A percentile compares a stretch with the other conserved stretches of the same genome.
These are phyloP conservation scores for Meandrina meandrites DNA, from an alignment of 92 coral and sea anemone species.

Conservation along the genomic window DNA sequence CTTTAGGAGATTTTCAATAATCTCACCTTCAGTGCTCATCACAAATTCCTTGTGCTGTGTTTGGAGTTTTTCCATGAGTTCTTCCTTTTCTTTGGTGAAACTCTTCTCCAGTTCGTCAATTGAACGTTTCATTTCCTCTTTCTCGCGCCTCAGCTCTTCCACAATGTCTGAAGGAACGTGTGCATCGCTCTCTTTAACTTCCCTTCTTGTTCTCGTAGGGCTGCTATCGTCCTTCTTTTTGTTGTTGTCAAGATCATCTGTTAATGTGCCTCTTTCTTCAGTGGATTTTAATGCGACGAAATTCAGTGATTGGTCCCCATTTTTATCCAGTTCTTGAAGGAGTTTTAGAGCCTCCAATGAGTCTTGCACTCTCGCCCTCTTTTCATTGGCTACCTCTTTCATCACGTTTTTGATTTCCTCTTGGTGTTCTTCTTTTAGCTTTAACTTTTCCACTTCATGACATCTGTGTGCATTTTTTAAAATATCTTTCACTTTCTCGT, in stretches of 20 bases:
- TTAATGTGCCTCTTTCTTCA: not conserved
- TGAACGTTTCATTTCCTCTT: constrained; percentile 64
- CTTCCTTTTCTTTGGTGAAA: constrained; percentile 72
- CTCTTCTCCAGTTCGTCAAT: constrained; percentile 69
- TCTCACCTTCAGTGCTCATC: constrained; percentile 74
- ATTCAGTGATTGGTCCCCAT: not conserved
- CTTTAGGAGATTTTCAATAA: constrained; percentile 75
- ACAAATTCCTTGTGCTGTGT: constrained; percentile 81
- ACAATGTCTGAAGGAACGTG: not conserved
- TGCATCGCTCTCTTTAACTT: not conserved
- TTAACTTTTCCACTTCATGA: constrained; percentile 70
- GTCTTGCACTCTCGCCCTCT: constrained; percentile 33
- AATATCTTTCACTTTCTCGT: constrained; percentile 34
- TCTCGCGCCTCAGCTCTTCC: constrained; percentile 66
- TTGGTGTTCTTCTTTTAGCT: constrained; percentile 46
- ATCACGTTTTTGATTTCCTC: constrained; percentile 43
- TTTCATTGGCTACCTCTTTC: constrained; percentile 55
- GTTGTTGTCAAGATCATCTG: not conserved
- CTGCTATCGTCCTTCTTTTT: not conserved
- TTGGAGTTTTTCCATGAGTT: constrained; percentile 63
- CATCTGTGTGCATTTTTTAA: constrained; percentile 30
- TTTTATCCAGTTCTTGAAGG: not conserved
- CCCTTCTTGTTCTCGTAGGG: not conserved
- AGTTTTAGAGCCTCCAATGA: constrained; percentile 24
- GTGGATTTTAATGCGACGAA: not conserved